Evolutionary conservation across 92 coral and sea anemone genomes (phyloP), one percentile per base, ranked within the genome.

Genomic region (Phenganax stokvisi): DNA sequence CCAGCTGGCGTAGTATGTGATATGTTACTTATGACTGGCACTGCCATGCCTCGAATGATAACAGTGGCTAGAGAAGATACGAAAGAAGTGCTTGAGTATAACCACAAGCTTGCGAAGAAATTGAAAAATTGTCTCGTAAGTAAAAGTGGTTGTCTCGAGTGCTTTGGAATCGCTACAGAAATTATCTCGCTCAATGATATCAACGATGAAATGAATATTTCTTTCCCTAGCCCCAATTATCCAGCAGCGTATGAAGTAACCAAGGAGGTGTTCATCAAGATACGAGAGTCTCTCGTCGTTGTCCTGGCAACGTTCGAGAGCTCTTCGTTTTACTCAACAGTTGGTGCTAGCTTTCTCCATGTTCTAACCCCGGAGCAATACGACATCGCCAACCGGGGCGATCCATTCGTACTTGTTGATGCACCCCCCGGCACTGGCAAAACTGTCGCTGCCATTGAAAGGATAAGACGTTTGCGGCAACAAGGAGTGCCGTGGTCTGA

Each of bases 361-460:
- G 58, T 83, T 10, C 60, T 83, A 12, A 83, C 86, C 54, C n/a
- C 67, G 12, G 81, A 83, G 17, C 86, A 83, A 29, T 83, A 83
- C 61, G 56, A 74, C 3, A 61, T 61, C 25, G 64, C 57, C 11
- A 20, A 10, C 7, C 17, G 47, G 12, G 70, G 7, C 13, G 62
- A 62, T 51, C 60, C 53, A 0, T 61, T 16, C 12, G 67, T 83
- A 12, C 11, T 27, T 29, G 71, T 83, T 3, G 47, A 37, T 5
- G 47, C 47, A 37, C 47, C 47, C 5, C 47, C 47, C 3, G 47
- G 47, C 47, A 37, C 47, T 37, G 47, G 47, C 5, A 37, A 37
- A 37, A 37, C 47, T 5, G 47, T 37, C 5, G 47, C 47, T 37
- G 47, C 47, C 47, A 37, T 37, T 37, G 47, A 37, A 37, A 37